Evolutionary conservation across 2,888 invertebrate species (phyloP).

Genomic region (Blastobasis lacticolella): DNA sequence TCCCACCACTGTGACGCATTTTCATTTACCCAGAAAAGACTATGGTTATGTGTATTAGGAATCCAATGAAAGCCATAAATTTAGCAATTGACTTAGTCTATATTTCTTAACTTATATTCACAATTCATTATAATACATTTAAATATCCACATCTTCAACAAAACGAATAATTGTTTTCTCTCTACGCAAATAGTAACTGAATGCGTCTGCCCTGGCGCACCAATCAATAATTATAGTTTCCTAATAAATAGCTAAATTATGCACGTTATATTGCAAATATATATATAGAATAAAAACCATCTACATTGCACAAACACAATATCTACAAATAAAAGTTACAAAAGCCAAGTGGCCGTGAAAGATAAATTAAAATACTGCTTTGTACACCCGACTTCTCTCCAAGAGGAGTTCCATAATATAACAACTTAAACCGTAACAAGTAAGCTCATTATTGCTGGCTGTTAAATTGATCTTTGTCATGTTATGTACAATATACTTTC

Average conservation of each 20-base stretch:
- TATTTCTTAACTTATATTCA: too few species aligned
- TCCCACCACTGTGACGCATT: constrained; percentile 36
- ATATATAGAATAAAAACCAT: neutral
- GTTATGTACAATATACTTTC: neutral
- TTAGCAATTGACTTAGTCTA: too few species aligned
- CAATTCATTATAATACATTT: too few species aligned
- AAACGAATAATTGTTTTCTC: too few species aligned
- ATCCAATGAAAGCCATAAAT: too few species aligned
- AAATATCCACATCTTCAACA: too few species aligned
- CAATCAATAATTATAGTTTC: too few species aligned
- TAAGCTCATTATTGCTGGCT: neutral
- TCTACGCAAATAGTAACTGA: too few species aligned
- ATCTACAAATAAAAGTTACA: neutral
- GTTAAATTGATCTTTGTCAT: neutral
- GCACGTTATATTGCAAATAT: neutral
- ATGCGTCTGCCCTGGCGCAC: too few species aligned
- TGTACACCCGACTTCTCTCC: neutral
- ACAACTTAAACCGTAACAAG: neutral
- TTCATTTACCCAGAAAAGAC: neutral
- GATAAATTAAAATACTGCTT: neutral
- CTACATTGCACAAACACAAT: neutral
- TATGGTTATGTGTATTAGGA: too few species aligned
- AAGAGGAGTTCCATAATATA: neutral
- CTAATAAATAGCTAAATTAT: too few species aligned
- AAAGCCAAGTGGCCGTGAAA: neutral